These are phyloP conservation scores for Megaustenia siamemsis DNA, from an alignment of 2,888 invertebrate genomes.

Conservation along the genomic window DNA sequence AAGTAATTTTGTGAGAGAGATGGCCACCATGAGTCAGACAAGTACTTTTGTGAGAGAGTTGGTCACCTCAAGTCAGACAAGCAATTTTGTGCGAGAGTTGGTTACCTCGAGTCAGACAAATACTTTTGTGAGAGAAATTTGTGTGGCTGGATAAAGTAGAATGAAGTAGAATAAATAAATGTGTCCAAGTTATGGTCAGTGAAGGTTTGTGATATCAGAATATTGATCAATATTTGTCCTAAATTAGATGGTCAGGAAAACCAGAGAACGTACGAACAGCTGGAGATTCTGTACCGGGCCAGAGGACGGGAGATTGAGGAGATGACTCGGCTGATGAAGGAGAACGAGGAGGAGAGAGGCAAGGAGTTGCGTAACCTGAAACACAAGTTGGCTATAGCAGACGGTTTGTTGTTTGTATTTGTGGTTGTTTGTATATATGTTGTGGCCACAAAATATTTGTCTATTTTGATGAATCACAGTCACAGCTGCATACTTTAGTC, in stretches of 20 bases:
- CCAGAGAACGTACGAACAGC: conserved; percentile 62
- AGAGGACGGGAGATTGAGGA: conserved; percentile 77
- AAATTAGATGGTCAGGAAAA: conserved; percentile 53
- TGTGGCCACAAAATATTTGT: too few relatives aligned
- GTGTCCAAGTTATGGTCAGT: neutral
- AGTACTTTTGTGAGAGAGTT: too few relatives aligned
- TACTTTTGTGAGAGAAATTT: neutral
- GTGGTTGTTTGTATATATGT: too few relatives aligned
- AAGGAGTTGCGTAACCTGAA: conserved; percentile 75
- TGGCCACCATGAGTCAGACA: too few relatives aligned
- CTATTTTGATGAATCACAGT: too few relatives aligned
- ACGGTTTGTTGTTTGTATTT: conserved; percentile 64
- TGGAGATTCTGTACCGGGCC: conserved; percentile 76
- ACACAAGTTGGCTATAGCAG: conserved; percentile 74
- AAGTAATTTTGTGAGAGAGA: too few relatives aligned
- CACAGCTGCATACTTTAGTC: too few relatives aligned
- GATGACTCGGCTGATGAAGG: conserved; percentile 67
- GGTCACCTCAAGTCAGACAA: too few relatives aligned
- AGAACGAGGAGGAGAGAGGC: conserved; percentile 66
- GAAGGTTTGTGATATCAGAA: neutral
- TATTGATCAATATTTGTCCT: neutral
- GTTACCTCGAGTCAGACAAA: neutral
- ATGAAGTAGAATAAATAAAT: neutral
- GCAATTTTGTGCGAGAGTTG: neutral
- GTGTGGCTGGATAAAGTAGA: neutral